Evolutionary conservation across 2,797 vertebrate species (phyloP).

Genomic region (Propithecus deckenii): DNA sequence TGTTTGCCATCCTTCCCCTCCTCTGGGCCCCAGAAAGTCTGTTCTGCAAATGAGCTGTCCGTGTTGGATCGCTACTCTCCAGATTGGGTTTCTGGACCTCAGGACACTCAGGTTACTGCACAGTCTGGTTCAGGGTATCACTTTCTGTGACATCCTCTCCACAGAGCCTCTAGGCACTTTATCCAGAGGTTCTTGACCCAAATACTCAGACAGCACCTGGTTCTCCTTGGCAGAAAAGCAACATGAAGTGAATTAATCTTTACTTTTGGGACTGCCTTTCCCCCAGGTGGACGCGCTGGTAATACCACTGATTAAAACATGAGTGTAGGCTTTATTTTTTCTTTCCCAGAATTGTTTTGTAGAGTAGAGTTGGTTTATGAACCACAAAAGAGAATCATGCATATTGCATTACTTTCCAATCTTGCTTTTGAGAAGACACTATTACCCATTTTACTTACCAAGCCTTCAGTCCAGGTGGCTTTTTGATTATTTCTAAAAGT

Average conservation of each 20-base stretch:
- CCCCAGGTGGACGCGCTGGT: background rate
- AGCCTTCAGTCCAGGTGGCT: slow-evolving; percentile 35
- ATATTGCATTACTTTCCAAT: background rate
- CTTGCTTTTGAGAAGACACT: slow-evolving; percentile 9
- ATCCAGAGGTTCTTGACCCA: slow-evolving; percentile 58
- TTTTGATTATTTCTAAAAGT: slow-evolving; percentile 59
- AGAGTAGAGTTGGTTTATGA: background rate
- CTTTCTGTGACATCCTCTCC: slow-evolving; percentile 58
- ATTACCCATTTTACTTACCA: background rate
- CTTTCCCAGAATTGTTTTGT: slow-evolving; percentile 4
- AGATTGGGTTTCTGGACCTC: slow-evolving; percentile 64
- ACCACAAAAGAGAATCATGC: slow-evolving; percentile 7
- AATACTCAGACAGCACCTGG: slow-evolving; percentile 24
- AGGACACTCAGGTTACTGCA: slow-evolving; percentile 64
- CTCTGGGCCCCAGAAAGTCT: slow-evolving; percentile 50
- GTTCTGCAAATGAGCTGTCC: background rate
- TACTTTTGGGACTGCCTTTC: background rate
- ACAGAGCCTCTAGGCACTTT: background rate
- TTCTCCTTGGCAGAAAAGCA: slow-evolving; percentile 1
- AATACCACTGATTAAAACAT: background rate
- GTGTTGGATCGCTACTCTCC: background rate
- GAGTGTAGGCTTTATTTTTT: background rate
- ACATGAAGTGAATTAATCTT: background rate
- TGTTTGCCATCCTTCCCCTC: too few relatives aligned
- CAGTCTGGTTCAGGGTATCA: slow-evolving; percentile 53